Evolutionary conservation across 2,888 invertebrate species (phyloP).

Genomic region (Brenthis ino): DNA sequence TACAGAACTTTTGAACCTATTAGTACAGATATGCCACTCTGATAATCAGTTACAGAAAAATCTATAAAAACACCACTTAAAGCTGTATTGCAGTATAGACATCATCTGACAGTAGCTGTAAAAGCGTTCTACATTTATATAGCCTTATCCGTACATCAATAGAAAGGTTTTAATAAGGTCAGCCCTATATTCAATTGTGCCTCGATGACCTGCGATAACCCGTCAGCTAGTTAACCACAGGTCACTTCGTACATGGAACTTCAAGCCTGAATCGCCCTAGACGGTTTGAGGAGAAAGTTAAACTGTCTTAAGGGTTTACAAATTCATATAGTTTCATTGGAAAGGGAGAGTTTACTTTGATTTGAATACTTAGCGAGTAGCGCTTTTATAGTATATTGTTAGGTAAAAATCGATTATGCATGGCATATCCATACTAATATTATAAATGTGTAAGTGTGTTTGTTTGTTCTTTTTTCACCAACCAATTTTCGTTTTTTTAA

Average conservation of each 20-base stretch:
- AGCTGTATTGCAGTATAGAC: not conserved
- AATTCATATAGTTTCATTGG: constrained; percentile 31
- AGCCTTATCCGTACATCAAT: constrained; percentile 31
- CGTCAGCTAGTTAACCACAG: constrained; percentile 57
- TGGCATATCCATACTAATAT: too few species aligned
- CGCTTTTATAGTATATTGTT: too few species aligned
- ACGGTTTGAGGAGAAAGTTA: constrained; percentile 64
- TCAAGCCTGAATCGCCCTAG: constrained; percentile 56
- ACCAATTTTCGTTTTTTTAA: not conserved
- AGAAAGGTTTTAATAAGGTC: constrained; percentile 41
- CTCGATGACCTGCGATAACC: constrained; percentile 65
- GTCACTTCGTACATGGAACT: constrained; percentile 64
- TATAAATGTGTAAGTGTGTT: too few species aligned
- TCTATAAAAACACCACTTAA: not conserved
- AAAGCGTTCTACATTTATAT: constrained; percentile 28
- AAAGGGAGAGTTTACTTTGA: constrained; percentile 17
- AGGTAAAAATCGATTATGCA: not conserved
- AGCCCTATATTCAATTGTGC: constrained; percentile 46
- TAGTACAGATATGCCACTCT: not conserved
- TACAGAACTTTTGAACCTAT: too few species aligned
- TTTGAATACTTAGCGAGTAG: not conserved
- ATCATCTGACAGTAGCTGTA: constrained; percentile 4
- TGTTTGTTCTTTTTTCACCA: too few species aligned
- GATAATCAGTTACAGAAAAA: not conserved
- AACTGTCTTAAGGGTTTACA: constrained; percentile 43